These are phyloP conservation scores for Limosa lapponica DNA, from an alignment of 2,797 vertebrate genomes.

Conservation along the genomic window DNA sequence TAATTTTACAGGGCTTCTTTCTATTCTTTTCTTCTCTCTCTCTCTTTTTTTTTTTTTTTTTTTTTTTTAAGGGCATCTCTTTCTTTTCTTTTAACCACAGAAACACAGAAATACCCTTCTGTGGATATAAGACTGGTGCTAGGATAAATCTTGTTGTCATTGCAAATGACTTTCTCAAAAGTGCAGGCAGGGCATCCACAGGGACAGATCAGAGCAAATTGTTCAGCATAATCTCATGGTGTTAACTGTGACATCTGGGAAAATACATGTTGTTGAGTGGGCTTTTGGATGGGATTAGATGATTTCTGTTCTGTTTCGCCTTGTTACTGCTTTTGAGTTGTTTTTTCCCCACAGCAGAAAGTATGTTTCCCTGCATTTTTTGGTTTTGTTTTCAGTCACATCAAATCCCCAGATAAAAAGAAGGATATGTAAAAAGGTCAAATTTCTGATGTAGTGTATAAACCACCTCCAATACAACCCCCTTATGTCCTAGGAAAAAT, in stretches of 20 bases:
- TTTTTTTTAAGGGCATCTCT: neutral
- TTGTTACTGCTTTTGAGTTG: neutral
- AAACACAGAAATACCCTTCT: slow-evolving; percentile 15
- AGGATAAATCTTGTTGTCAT: slow-evolving; percentile 2
- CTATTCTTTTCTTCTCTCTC: no score
- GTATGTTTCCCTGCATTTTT: neutral
- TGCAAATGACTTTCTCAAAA: slow-evolving; percentile 18
- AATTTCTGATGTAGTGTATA: neutral
- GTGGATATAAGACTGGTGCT: slow-evolving; percentile 11
- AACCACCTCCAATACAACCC: neutral
- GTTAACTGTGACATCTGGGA: slow-evolving; percentile 12
- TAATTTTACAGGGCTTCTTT: neutral
- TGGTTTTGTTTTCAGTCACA: neutral
- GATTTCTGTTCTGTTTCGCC: neutral
- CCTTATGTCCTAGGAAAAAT: neutral
- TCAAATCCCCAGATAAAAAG: neutral
- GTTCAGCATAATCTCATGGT: neutral
- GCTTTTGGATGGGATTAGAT: neutral
- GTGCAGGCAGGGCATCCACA: neutral
- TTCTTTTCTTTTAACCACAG: neutral
- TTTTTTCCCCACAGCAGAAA: neutral
- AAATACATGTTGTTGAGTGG: neutral
- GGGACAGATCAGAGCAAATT: neutral
- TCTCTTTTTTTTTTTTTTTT: neutral
- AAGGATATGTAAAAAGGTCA: neutral